phyloP scores from a whole-genome alignment of 2,888 invertebrate genomes.

The Nephrotoma guestfalica region DNA sequence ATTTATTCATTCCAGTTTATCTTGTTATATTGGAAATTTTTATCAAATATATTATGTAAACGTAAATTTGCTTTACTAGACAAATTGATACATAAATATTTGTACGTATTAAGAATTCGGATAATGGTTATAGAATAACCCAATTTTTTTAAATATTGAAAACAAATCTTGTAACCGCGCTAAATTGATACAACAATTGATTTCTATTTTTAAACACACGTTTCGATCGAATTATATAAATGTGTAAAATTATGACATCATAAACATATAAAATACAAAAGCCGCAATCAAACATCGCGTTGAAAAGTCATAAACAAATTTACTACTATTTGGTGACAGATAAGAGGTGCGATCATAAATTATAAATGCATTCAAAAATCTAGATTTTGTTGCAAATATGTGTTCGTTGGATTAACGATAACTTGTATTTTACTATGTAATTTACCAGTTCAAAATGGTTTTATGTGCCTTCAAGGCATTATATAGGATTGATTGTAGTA shows the following conservation, averaged over 20 bases:
- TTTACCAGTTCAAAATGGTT: too few relatives aligned
- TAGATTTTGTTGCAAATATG: background rate
- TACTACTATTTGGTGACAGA: background rate
- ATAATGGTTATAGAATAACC: background rate
- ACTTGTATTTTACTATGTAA: too few relatives aligned
- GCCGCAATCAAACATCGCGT: background rate
- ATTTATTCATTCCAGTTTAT: too few relatives aligned
- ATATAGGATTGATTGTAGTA: too few relatives aligned
- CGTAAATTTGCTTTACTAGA: too few relatives aligned
- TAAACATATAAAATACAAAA: background rate
- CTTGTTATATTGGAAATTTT: too few relatives aligned
- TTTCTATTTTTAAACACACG: background rate
- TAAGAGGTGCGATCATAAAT: background rate
- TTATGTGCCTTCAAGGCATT: too few relatives aligned
- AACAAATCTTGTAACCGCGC: background rate
- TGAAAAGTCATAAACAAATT: background rate
- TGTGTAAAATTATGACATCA: background rate
- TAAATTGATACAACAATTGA: background rate
- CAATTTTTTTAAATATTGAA: background rate
- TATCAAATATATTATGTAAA: too few relatives aligned
- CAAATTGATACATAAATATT: too few relatives aligned
- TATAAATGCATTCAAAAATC: background rate
- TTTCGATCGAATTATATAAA: background rate
- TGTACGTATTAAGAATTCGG: background rate
- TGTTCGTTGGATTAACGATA: too few relatives aligned